Base-by-base conservation (phyloP, 2,113 vertebrate genomes). In the Gadus chalcogrammus region DNA sequence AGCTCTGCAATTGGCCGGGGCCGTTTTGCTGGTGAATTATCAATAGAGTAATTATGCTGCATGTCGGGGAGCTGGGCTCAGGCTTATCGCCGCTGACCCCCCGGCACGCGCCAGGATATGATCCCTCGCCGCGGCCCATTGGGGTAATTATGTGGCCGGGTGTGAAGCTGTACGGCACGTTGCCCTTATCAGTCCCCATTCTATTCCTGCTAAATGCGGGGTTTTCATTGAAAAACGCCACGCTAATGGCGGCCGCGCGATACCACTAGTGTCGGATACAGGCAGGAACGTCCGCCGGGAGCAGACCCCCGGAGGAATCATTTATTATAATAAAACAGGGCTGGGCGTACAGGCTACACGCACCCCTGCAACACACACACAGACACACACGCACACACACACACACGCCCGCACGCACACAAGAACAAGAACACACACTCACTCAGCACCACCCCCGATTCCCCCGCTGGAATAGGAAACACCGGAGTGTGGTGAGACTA, bases 1-100 rank as follows among this genome's bases (percentile, higher is more conserved):
- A 76, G 83, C 77, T 68, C 77, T 74, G 82, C 88, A 76, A 92
- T 91, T 92, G 92, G 91, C 85, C 69, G 73, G 79, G 80, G 70
- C 90, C 84, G 77, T 91, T 90, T 93, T 89, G 88, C 86, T 79
- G 77, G 83, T 82, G 90, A 92, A 92, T 93, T 93, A 93, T 93
- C 92, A 93, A 93, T 93, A 88, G 90, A 93, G 90, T 93, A 93
- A 93, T 93, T 93, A 93, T 91, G 86, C 87, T 83, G 89, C 79
- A 86, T 91, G 91, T 89, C 82, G 86, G 88, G 42, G 86, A 88
- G 91, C 80, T 71, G 67, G 82, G 85, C 76, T 84, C 79, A 80
- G 81, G 87, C 89, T 93, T 93, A 93, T 93, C 91, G 64, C 73
- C 62, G 9, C 80, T 89, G 88, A 91, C 89, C 91, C 88, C 91